These are phyloP conservation scores for Actinia tenebrosa DNA, from an alignment of 64 coral and sea anemone genomes.

Conservation along the genomic window DNA sequence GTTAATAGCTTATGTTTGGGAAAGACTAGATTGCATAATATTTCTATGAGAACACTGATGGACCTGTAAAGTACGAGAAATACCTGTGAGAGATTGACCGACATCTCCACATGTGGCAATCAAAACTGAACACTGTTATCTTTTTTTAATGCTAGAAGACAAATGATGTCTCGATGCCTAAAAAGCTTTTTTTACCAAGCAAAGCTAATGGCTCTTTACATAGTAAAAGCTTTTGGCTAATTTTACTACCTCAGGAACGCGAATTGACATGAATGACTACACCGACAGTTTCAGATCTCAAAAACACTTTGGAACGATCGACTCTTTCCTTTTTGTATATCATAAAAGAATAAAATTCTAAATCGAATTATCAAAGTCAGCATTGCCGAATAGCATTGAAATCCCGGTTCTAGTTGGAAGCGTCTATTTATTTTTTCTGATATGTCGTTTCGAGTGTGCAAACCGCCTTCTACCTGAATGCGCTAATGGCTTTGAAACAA, in stretches of 20 bases:
- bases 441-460: too few species aligned
- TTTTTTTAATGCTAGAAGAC: neutral
- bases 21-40: neutral
- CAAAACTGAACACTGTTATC: neutral
- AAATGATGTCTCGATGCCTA: neutral
- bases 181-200: neutral
- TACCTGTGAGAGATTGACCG: neutral
- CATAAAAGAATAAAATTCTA: too few species aligned
- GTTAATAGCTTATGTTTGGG: neutral
- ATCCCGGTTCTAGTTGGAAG: too few species aligned
- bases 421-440: too few species aligned
- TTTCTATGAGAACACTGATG: neutral
- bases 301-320: too few species aligned
- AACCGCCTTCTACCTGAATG: too few species aligned
- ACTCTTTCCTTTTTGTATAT: too few species aligned
- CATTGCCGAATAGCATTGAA: too few species aligned
- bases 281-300: too few species aligned
- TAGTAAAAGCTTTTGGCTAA: neutral
- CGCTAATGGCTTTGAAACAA: slow-evolving; percentile 9
- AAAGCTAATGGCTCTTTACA: neutral
- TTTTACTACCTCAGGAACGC: too few species aligned
- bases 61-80: neutral
- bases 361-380: too few species aligned
- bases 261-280: too few species aligned
- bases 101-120: neutral